Evolutionary conservation across 2,888 invertebrate genomes (phyloP).

Genomic region (Tetropium fuscum): DNA sequence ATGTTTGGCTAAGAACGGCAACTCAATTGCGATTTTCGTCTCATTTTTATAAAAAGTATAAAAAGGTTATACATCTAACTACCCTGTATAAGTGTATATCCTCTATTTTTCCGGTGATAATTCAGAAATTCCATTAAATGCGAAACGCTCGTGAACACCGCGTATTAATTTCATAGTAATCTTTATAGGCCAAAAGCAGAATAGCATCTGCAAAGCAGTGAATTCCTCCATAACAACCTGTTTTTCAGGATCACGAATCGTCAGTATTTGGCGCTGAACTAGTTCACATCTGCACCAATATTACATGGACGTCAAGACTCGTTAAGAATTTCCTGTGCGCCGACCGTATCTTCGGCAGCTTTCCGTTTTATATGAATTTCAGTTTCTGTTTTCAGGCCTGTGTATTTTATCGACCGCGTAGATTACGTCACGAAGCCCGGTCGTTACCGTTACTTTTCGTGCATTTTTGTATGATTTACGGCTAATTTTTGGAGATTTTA

Average conservation of each 20-base stretch:
- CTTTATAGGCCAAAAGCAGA: slow-evolving; percentile 34
- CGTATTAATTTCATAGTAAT: slow-evolving; percentile 28
- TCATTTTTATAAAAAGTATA: no score
- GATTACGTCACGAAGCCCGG: no score
- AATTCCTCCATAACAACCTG: slow-evolving; percentile 45
- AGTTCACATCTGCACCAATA: slow-evolving; percentile 45
- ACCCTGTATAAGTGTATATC: no score
- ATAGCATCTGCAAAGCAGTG: slow-evolving; percentile 42
- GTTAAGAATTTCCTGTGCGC: slow-evolving; percentile 33
- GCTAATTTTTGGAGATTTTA: neutral
- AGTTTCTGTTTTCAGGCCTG: slow-evolving; percentile 27
- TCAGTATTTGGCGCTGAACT: slow-evolving; percentile 49
- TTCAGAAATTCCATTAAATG: no score
- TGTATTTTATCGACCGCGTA: neutral
- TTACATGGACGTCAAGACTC: slow-evolving; percentile 30
- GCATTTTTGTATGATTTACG: neutral
- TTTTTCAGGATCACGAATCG: slow-evolving; percentile 47
- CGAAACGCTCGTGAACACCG: no score
- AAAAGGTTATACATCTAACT: no score
- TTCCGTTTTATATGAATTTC: slow-evolving; percentile 42
- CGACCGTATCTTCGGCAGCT: slow-evolving; percentile 15
- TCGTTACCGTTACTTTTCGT: no score
- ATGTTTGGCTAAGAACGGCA: no score
- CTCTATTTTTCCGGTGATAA: no score
- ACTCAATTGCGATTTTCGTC: no score